Base-by-base conservation (phyloP, 1,140 invertebrate genomes). In the Onthophagus taurus region DNA sequence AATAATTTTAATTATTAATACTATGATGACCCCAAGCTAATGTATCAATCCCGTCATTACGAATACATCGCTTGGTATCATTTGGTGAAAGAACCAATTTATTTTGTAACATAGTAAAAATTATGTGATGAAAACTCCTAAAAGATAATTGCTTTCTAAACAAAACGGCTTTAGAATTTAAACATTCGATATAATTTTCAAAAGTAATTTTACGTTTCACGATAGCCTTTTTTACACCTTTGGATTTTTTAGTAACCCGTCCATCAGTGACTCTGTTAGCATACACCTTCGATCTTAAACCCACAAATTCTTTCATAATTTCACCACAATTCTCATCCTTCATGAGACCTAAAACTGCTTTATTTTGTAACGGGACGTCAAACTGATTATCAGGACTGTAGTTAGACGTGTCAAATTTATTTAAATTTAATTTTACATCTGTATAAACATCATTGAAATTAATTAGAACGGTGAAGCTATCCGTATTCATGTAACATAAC, bases 331-430 rank as follows among this genome's bases (percentile, higher is more conserved):
- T n/a, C n/a, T 58, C 53, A 54, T 59, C 68, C 58, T 71, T 74
- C 49, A 72, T 64, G 52, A 70, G 61, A 14, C 69, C 66, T 4
- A 67, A 12, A 4, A 67, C 60, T 49, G 72, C 72, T 55, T 68
- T 68, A 52, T 72, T 70, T 34, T n/a, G n/a, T n/a, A n/a, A n/a
- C n/a, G n/a, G n/a, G n/a, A n/a, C n/a, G n/a, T n/a, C n/a, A n/a
- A n/a, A n/a, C n/a, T n/a, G n/a, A n/a, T n/a, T n/a, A n/a, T n/a
- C n/a, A n/a, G n/a, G n/a, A n/a, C n/a, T n/a, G n/a, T n/a, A n/a
- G n/a, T n/a, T n/a, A n/a, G n/a, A n/a, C n/a, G n/a, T n/a, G n/a
- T n/a, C n/a, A n/a, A n/a, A n/a, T n/a, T n/a, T n/a, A n/a, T n/a
- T n/a, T n/a, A n/a, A n/a, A n/a, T n/a, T n/a, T n/a, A n/a, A n/a